Conservation (phyloP, 2,797 vertebrate species). For the Protosalanx chinensis region DNA sequence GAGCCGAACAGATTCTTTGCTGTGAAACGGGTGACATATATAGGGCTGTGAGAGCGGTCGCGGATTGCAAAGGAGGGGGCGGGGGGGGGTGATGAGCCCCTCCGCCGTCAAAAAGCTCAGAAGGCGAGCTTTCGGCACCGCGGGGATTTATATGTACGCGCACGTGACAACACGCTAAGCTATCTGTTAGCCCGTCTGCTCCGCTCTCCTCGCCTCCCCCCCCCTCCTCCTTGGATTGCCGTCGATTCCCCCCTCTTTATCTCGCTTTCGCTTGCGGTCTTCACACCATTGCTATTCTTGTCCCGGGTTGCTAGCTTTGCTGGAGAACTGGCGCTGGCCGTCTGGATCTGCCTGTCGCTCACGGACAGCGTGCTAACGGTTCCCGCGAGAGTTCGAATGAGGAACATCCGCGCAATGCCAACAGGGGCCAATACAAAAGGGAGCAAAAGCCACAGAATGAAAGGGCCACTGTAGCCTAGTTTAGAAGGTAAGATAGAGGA, state of each 20-base stretch:
- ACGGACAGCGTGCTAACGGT: too few species aligned
- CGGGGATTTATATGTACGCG: neutral
- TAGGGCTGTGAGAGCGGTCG: neutral
- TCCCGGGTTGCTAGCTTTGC: neutral
- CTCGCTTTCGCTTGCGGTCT: neutral
- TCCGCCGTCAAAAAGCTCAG: neutral
- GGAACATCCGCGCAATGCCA: neutral
- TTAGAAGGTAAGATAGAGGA: too few species aligned
- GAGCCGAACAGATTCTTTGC: conserved; percentile 16
- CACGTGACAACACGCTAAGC: neutral
- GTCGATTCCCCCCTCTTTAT: neutral
- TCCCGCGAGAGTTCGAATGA: neutral
- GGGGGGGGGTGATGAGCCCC: neutral
- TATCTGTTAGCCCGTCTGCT: neutral
- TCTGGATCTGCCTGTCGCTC: too few species aligned
- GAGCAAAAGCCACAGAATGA: neutral
- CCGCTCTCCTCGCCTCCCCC: neutral
- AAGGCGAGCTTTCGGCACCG: neutral
- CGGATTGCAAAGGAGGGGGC: too few species aligned
- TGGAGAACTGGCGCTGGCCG: too few species aligned
- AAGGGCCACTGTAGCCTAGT: neutral
- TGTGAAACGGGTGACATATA: neutral
- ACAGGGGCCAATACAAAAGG: neutral
- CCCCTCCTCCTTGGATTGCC: neutral
- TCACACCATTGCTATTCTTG: neutral